Conservation (phyloP, 1,140 invertebrate genomes). For the Holcopasites calliopsidis region DNA sequence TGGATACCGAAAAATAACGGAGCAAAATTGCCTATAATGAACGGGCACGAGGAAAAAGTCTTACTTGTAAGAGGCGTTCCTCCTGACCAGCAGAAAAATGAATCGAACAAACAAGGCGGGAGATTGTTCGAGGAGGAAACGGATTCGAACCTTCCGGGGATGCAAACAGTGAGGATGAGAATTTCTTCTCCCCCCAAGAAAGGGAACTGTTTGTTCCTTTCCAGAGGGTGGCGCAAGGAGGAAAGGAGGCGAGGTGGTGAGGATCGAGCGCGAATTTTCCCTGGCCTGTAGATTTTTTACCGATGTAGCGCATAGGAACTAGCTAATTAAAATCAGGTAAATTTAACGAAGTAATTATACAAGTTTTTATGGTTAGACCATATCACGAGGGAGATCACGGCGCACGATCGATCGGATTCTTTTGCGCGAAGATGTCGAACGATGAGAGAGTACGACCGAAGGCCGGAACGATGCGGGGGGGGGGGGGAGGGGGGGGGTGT, state of each 20-base stretch:
- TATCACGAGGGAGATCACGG: constrained; percentile 67
- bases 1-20: neutral
- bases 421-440: neutral
- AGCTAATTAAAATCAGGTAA: constrained; percentile 57
- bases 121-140: neutral
- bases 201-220: constrained; percentile 3
- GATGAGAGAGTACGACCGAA: no score
- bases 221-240: neutral
- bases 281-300: constrained; percentile 73
- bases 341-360: constrained; percentile 41
- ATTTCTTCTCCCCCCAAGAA: neutral
- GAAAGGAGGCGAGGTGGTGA: neutral
- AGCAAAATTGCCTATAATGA: neutral
- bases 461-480: no score
- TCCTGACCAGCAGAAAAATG: neutral
- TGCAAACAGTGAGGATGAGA: no score
- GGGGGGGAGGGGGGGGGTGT: neutral
- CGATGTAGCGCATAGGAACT: constrained; percentile 70
- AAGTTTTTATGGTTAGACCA: constrained; percentile 73
- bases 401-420: constrained; percentile 43
- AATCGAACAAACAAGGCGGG: neutral
- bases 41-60: constrained; percentile 16
- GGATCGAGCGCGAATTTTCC: constrained; percentile 38
- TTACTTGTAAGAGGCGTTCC: constrained; percentile 1
- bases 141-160: constrained; percentile 10